Percentiles rank a stretch among this genome's conserved stretches.
Evolutionary conservation across 2,113 vertebrate genomes (phyloP).

Genomic region (Scomber colias): DNA sequence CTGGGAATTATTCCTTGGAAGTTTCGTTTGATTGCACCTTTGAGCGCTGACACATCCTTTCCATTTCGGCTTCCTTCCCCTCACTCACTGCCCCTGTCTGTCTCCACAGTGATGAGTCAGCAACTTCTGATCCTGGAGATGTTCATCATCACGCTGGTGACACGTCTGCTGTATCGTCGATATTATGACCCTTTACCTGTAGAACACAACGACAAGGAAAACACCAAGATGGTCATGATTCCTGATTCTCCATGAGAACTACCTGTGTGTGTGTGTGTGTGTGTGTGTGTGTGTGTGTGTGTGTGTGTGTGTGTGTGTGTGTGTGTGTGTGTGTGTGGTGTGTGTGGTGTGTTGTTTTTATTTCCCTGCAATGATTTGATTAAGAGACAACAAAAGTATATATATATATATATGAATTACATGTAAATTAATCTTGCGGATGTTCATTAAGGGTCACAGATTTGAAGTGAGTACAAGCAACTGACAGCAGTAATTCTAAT

Average conservation of each 20-base stretch:
- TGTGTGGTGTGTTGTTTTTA: slow-evolving; percentile 9
- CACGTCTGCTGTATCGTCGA: slow-evolving; percentile 85
- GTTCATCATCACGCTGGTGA: slow-evolving; percentile 90
- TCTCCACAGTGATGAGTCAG: slow-evolving; percentile 85
- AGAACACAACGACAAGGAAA: slow-evolving; percentile 64
- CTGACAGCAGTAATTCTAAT: neutral
- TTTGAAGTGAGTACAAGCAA: neutral
- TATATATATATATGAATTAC: slow-evolving; percentile 1
- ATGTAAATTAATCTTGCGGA: slow-evolving; percentile 8
- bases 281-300: slow-evolving; percentile 24
- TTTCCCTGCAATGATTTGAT: slow-evolving; percentile 30
- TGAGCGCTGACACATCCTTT: neutral
- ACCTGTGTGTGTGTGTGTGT: slow-evolving; percentile 21
- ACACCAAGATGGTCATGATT: slow-evolving; percentile 64
- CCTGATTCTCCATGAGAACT: slow-evolving; percentile 54
- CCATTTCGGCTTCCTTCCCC: too few species aligned
- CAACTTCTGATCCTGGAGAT: slow-evolving; percentile 91
- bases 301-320: neutral
- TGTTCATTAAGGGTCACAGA: slow-evolving; percentile 3
- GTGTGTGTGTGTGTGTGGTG: neutral
- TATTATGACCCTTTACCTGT: slow-evolving; percentile 77
- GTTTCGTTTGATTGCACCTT: neutral
- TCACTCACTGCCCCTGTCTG: neutral
- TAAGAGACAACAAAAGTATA: slow-evolving; percentile 27
- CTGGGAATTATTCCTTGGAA: neutral